Evolutionary conservation across 2,113 vertebrate genomes (phyloP).

Genomic region (Pterocles burchelli): DNA sequence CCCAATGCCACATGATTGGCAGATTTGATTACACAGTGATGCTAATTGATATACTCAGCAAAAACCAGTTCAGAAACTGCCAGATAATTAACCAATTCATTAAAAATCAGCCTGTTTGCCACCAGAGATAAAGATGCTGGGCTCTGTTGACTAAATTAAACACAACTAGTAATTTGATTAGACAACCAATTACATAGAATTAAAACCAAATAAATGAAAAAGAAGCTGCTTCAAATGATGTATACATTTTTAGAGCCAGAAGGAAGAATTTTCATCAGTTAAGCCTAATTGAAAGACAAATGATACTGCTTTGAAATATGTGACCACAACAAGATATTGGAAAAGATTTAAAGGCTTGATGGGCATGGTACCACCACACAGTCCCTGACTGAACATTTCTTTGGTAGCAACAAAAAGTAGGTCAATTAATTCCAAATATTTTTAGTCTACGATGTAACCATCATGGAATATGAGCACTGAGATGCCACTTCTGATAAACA

Average conservation of each 20-base stretch:
- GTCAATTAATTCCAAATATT: neutral
- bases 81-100: slow-evolving; percentile 6
- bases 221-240: neutral
- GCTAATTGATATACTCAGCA: neutral
- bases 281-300: neutral
- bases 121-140: neutral
- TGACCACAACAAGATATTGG: neutral
- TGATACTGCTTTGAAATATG: neutral
- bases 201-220: neutral
- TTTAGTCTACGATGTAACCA: neutral
- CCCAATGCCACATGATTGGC: neutral
- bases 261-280: neutral
- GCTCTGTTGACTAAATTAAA: slow-evolving; percentile 7
- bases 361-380: neutral
- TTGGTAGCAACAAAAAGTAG: neutral
- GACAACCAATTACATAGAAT: neutral
- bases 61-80: neutral
- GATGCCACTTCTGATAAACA: neutral
- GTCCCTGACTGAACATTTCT: neutral
- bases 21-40: neutral
- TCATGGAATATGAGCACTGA: neutral
- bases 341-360: neutral
- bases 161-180: neutral
- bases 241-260: neutral
- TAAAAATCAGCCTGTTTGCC: neutral